A percentile compares a stretch with the other conserved stretches of the same genome.
phyloP scores from a whole-genome alignment of 2,888 invertebrate species.

The Flexamia atlantica region DNA sequence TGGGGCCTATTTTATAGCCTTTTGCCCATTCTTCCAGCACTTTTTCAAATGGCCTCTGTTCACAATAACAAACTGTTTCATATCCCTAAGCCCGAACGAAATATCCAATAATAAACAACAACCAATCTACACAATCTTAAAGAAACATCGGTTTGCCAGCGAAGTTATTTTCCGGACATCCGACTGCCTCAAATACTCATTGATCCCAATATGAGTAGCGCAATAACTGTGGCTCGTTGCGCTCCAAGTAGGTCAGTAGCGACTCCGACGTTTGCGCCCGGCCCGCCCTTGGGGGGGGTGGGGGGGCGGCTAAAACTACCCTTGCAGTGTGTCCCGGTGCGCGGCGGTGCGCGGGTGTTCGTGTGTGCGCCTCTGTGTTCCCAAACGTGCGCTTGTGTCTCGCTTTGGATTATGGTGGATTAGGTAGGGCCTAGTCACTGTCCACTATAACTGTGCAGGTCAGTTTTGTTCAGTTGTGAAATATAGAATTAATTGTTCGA shows the following conservation, averaged over 20 bases:
- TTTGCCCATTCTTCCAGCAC: too few relatives aligned
- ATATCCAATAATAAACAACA: too few relatives aligned
- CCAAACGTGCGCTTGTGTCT: background rate
- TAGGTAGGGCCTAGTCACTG: background rate
- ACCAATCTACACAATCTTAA: too few relatives aligned
- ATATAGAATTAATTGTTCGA: too few relatives aligned
- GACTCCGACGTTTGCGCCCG: background rate
- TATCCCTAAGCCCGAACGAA: too few relatives aligned
- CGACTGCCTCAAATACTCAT: background rate
- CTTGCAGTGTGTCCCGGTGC: background rate
- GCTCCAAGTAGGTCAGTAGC: slow-evolving; percentile 32
- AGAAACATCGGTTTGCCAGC: too few relatives aligned
- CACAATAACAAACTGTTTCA: too few relatives aligned
- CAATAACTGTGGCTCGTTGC: background rate
- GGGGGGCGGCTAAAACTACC: background rate
- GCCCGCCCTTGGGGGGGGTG: background rate
- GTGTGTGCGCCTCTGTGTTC: background rate
- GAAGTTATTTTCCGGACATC: background rate
- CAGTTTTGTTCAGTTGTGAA: too few relatives aligned
- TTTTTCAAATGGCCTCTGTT: too few relatives aligned
- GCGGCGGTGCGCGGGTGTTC: slow-evolving; percentile 2
- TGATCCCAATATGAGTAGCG: background rate
- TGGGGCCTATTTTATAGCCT: too few relatives aligned
- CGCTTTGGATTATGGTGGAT: slow-evolving; percentile 24
- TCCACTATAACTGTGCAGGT: background rate